phyloP scores from a whole-genome alignment of 2,888 invertebrate genomes.

The Melieria picta region DNA sequence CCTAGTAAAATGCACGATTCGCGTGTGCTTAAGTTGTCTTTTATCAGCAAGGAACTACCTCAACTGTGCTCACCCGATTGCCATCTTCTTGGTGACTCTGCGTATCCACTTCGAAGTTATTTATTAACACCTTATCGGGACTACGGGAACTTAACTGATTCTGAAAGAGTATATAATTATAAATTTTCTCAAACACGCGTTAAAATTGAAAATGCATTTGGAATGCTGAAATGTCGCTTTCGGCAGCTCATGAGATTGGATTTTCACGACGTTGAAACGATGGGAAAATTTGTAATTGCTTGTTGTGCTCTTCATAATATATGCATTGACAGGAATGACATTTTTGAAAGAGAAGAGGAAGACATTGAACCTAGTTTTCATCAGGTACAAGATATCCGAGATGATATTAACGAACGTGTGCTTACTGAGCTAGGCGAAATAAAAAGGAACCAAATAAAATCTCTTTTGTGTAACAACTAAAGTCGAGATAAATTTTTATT shows the following conservation, averaged over 20 bases:
- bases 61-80: conserved; percentile 36
- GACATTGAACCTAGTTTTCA: background rate
- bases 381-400: background rate
- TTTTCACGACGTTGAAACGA: too few relatives aligned
- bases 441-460: background rate
- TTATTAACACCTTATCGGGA: conserved; percentile 49
- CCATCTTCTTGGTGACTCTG: conserved; percentile 36
- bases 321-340: conserved; percentile 12
- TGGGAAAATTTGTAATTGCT: too few relatives aligned
- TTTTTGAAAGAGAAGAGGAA: background rate
- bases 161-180: conserved; percentile 10
- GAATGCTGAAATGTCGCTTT: conserved; percentile 8
- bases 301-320: conserved; percentile 4
- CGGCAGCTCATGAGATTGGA: background rate
- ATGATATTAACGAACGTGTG: conserved; percentile 1
- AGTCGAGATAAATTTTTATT: background rate
- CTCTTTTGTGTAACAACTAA: conserved; percentile 4
- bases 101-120: conserved; percentile 33
- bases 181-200: conserved; percentile 11
- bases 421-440: background rate
- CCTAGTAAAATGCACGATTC: conserved; percentile 54
- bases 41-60: conserved; percentile 38
- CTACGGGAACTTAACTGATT: background rate
- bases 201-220: conserved; percentile 15
- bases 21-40: conserved; percentile 47